Conservation (phyloP, 1,140 invertebrate species). For the Microplitis demolitor region DNA sequence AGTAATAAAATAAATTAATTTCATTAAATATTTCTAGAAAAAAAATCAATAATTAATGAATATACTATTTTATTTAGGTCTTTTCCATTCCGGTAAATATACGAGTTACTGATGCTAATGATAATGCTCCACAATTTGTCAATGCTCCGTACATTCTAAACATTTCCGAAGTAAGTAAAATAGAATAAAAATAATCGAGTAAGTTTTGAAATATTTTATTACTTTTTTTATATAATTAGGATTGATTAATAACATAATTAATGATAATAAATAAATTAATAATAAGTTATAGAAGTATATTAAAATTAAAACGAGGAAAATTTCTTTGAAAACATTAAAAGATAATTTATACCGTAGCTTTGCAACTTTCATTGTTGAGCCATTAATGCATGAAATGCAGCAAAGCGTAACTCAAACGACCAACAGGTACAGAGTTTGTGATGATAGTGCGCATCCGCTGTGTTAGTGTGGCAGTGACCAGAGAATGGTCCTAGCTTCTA, state of each 20-base stretch:
- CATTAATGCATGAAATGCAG: constrained; percentile 29
- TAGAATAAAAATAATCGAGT: constrained; percentile 1
- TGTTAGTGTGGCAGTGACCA: constrained; percentile 24
- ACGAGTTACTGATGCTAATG: constrained; percentile 90
- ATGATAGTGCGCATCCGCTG: constrained; percentile 8
- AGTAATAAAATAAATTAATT: background rate
- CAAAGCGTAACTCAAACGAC: constrained; percentile 25
- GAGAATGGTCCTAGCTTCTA: constrained; percentile 1
- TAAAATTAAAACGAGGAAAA: background rate
- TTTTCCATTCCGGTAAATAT: constrained; percentile 90
- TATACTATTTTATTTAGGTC: constrained; percentile 64
- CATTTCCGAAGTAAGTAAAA: constrained; percentile 73
- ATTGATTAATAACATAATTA: background rate
- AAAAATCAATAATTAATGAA: background rate
- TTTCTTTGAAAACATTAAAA: constrained; percentile 12
- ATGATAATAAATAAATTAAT: background rate
- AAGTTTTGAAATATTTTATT: background rate
- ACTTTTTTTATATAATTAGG: background rate
- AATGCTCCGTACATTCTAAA: constrained; percentile 82
- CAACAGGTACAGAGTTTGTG: background rate
- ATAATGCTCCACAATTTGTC: constrained; percentile 84
- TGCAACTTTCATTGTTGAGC: constrained; percentile 29
- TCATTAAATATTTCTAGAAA: constrained; percentile 15
- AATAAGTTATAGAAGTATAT: background rate
- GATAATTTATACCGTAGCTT: constrained; percentile 19